Conservation (phyloP, 1,140 invertebrate species). For the Heliconius himera region DNA sequence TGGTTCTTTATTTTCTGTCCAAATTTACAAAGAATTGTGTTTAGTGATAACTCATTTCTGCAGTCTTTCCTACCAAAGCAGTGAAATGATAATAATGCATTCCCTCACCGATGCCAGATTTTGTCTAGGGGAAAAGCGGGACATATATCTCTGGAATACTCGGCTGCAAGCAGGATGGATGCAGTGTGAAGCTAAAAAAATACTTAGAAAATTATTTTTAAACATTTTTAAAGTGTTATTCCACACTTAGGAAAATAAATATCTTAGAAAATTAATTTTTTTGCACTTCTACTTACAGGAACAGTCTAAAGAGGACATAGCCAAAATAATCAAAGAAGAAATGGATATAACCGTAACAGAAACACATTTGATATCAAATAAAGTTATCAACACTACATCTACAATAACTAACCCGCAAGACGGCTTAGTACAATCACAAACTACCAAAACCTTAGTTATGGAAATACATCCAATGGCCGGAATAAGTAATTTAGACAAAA, state of each 20-base stretch:
- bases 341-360: constrained; percentile 63
- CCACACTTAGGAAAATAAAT: too few relatives aligned
- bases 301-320: constrained; percentile 33
- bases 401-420: constrained; percentile 61
- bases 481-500: constrained; percentile 47
- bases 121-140: too few relatives aligned
- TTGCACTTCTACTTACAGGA: constrained; percentile 6
- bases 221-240: too few relatives aligned
- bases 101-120: too few relatives aligned
- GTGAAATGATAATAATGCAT: too few relatives aligned
- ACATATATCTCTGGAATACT: too few relatives aligned
- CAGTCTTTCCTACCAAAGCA: too few relatives aligned
- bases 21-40: too few relatives aligned
- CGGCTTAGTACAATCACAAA: constrained; percentile 58
- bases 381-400: constrained; percentile 68
- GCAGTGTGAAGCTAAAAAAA: too few relatives aligned
- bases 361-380: constrained; percentile 72
- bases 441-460: constrained; percentile 70
- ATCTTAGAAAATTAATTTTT: neutral
- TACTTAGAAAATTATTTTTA: neutral
- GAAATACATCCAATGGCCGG: constrained; percentile 64
- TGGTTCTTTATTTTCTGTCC: too few relatives aligned
- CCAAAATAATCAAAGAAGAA: constrained; percentile 62
- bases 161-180: too few relatives aligned
- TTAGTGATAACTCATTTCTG: too few relatives aligned